A percentile compares a stretch with the other conserved stretches of the same genome.
These are phyloP conservation scores for Cavia aperea DNA, from an alignment of 2,113 vertebrate genomes.

Conservation along the genomic window DNA sequence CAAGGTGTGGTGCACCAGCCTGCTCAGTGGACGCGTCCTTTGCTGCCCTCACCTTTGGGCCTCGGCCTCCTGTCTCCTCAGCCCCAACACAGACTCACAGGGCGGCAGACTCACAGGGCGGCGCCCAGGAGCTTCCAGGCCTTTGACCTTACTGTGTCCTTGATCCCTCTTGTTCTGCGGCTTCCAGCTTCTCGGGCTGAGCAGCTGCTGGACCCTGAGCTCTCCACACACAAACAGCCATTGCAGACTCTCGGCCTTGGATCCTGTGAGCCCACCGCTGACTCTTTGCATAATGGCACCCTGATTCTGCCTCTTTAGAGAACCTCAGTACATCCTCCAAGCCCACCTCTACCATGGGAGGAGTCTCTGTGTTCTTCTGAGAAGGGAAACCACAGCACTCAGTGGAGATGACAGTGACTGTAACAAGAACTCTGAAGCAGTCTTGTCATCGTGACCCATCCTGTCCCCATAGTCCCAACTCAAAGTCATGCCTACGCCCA, in stretches of 20 bases:
- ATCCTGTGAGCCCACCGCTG: background rate
- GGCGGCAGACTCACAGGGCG: background rate
- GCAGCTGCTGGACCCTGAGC: background rate
- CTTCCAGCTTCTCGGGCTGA: background rate
- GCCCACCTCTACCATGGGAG: background rate
- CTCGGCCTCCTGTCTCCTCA: background rate
- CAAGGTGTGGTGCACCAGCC: background rate
- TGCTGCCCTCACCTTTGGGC: background rate
- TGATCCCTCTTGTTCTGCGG: background rate
- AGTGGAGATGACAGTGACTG: background rate
- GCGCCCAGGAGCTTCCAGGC: background rate
- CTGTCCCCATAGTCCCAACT: fast-evolving
- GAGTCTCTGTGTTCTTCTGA: background rate
- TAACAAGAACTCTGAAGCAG: background rate
- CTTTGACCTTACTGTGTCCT: background rate
- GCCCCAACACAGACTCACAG: background rate
- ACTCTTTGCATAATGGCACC: background rate
- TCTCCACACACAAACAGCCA: background rate
- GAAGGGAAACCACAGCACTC: background rate
- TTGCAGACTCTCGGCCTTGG: background rate
- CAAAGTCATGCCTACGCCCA: background rate
- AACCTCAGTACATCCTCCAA: background rate
- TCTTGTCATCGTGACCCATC: fast-evolving
- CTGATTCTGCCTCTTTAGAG: background rate
- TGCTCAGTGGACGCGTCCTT: background rate